Percentiles rank a stretch among this genome's conserved stretches.
Conservation (phyloP, 1,140 invertebrate species). For the Brachionus asplanchnoidis region DNA sequence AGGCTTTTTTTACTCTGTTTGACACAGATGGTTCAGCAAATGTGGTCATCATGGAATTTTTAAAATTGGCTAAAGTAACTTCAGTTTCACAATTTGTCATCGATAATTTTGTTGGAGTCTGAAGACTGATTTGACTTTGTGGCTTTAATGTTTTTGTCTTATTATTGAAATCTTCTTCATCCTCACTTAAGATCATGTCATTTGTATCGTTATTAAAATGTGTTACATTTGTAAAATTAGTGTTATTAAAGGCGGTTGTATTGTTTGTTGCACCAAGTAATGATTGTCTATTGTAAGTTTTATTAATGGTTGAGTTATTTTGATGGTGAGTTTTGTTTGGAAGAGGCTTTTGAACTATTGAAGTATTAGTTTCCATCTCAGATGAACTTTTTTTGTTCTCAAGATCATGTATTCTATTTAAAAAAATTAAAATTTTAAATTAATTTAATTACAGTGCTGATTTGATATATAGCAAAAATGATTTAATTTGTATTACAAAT, state of each 20-base stretch:
- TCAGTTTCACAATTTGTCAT: not conserved
- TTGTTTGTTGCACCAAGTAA: not conserved
- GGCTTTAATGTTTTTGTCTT: not conserved
- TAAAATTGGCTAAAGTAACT: not conserved
- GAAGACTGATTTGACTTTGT: not conserved
- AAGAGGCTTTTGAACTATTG: not conserved
- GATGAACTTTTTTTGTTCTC: not conserved
- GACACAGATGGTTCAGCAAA: not conserved
- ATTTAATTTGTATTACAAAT: no score
- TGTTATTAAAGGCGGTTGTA: conserved; percentile 11
- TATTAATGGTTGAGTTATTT: not conserved
- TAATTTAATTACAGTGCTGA: no score
- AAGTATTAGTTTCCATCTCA: not conserved
- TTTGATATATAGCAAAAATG: no score
- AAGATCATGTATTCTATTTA: not conserved
- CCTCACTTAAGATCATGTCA: not conserved
- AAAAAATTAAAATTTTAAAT: not conserved
- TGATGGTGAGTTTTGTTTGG: not conserved
- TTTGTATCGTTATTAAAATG: not conserved
- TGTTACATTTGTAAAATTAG: conserved; percentile 20
- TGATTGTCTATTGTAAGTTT: not conserved
- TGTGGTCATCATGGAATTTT: conserved; percentile 1
- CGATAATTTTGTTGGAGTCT: not conserved
- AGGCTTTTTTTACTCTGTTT: not conserved
- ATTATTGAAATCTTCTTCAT: not conserved